Evolutionary conservation across 1,140 invertebrate species (phyloP).

Genomic region (Orchesella cincta): DNA sequence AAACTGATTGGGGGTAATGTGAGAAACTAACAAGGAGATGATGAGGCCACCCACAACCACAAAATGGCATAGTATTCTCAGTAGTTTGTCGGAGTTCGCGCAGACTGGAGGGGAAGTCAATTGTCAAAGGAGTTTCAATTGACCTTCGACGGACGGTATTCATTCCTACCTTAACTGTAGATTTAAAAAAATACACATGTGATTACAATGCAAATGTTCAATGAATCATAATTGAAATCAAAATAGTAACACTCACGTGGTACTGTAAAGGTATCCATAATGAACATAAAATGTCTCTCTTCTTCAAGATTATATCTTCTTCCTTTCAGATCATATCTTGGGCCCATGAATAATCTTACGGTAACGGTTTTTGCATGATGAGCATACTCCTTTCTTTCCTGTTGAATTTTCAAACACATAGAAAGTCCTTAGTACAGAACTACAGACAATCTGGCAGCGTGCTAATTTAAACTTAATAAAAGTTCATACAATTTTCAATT

Average conservation of each 20-base stretch:
- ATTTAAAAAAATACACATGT: neutral
- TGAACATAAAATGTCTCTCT: slow-evolving; percentile 17
- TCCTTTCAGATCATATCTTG: slow-evolving; percentile 18
- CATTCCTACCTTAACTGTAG: slow-evolving; percentile 17
- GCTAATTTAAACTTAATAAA: too few relatives aligned
- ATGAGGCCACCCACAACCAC: slow-evolving; percentile 27
- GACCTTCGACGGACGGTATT: neutral
- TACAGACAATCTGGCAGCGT: too few relatives aligned
- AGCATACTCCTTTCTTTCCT: slow-evolving; percentile 23
- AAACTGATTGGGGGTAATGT: too few relatives aligned
- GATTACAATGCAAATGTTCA: neutral
- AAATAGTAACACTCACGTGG: slow-evolving; percentile 19
- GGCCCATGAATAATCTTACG: neutral
- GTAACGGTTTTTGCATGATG: neutral
- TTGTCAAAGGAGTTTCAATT: slow-evolving; percentile 1
- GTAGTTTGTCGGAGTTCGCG: neutral
- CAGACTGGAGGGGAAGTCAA: slow-evolving; percentile 18
- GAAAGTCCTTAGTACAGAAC: too few relatives aligned
- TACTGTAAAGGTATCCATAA: slow-evolving; percentile 22
- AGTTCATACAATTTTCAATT: slow-evolving; percentile 15
- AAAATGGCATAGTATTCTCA: neutral
- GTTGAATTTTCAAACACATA: too few relatives aligned
- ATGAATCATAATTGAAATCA: neutral
- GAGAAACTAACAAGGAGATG: too few relatives aligned
- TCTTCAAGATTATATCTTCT: slow-evolving; percentile 12